Evolutionary conservation across 2,888 invertebrate genomes (phyloP), one percentile per base, ranked within the genome.

Genomic region (Lepidonotus clava): DNA sequence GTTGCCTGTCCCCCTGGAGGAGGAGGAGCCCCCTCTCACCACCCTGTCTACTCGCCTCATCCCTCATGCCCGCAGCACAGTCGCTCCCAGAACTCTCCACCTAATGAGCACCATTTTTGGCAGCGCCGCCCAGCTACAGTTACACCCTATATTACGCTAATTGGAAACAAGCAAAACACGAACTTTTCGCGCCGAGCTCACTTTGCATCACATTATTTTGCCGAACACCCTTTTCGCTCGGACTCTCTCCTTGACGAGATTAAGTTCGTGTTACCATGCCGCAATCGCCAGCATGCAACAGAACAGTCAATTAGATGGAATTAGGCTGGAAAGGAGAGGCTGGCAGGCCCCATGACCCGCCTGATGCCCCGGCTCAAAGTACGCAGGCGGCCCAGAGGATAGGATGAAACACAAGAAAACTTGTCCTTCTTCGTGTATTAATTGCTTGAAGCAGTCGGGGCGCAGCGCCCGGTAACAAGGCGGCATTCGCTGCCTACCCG

Each of bases 71-170:
- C 21, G 2, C 66, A 66, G 28, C 76, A 76, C 18, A 28, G 5
- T n/a, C 51, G 5, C 80, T 80, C n/a, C 46, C 41, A 18, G 41
- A 11, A 71, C 36, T 71, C 46, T 34, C 8, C 80, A 18, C 8
- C 80, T 80, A 80, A 80, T 80, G 80, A 80, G 46, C 6, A 18
- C 41, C 46, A 18, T 46, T 80, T 77, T 41, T 80, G 18, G 11
- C 41, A 1, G 24, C 51, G 18, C 32, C 46, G 51, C 76, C 41
- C 80, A 46, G 80, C 41, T 80, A 80, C 28, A n/a, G 51, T 80
- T 80, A 41, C 80, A 46, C 80, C 80, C n/a, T 80, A 80, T 80
- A 80, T 80, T 80, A 80, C 80, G 80, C 80, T 80, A 80, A 80
- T 80, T 80, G 80, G 80, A 51, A 80, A 4, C 80, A 41, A 80